A percentile compares a stretch with the other conserved stretches of the same genome.
Evolutionary conservation across 2,888 invertebrate genomes (phyloP).

Genomic region (Chelonus formosanus): DNA sequence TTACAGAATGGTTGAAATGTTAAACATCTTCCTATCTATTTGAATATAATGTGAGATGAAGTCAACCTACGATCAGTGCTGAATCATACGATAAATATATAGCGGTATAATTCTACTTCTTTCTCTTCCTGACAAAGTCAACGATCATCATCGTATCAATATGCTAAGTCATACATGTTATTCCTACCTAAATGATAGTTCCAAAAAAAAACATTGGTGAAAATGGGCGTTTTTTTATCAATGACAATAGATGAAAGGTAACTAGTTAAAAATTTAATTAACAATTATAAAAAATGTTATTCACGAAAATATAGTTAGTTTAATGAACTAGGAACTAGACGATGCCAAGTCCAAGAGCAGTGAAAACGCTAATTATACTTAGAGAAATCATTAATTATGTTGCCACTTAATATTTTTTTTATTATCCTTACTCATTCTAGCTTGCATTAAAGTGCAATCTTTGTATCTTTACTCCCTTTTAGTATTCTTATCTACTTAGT

Average conservation of each 20-base stretch:
- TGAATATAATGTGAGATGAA: constrained; percentile 21
- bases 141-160: not conserved
- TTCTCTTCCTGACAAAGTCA: constrained; percentile 17
- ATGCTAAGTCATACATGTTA: not conserved
- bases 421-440: constrained; percentile 7
- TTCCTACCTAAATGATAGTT: too few species aligned
- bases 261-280: too few species aligned
- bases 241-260: too few species aligned
- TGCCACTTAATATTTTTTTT: constrained; percentile 31
- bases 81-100: constrained; percentile 47
- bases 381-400: constrained; percentile 45
- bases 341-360: constrained; percentile 50
- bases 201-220: too few species aligned
- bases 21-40: too few species aligned
- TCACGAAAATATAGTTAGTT: not conserved
- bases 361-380: constrained; percentile 56
- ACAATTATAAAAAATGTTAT: not conserved
- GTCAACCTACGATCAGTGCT: constrained; percentile 40
- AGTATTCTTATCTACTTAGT: constrained; percentile 46
- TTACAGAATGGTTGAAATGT: too few species aligned
- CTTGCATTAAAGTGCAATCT: not conserved
- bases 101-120: constrained; percentile 39
- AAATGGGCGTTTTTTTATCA: too few species aligned
- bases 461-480: constrained; percentile 22
- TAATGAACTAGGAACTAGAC: constrained; percentile 42